Evolutionary conservation across 2,113 vertebrate species (phyloP).

Genomic region (Lutjanus erythropterus): DNA sequence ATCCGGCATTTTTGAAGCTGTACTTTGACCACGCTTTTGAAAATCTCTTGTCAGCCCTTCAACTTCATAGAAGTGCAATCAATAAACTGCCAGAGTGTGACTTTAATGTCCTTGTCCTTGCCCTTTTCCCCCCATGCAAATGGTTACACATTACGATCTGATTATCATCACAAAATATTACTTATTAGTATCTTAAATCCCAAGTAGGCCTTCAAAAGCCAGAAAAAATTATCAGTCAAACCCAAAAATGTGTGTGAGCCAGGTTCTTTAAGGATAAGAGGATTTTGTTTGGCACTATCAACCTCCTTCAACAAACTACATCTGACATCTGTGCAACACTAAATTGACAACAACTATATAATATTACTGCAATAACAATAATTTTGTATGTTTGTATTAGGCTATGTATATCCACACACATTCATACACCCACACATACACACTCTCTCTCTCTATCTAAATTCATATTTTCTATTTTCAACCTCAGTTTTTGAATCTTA

Average conservation of each 20-base stretch:
- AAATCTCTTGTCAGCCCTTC: background rate
- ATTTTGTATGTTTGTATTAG: too few relatives aligned
- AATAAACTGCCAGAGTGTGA: background rate
- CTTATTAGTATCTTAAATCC: background rate
- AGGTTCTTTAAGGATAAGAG: background rate
- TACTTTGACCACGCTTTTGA: background rate
- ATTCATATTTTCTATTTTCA: background rate
- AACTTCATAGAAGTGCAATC: too few relatives aligned
- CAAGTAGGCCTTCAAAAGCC: background rate
- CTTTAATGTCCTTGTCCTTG: background rate
- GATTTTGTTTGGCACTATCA: constrained; percentile 1
- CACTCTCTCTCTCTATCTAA: background rate
- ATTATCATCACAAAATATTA: background rate
- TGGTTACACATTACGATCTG: background rate
- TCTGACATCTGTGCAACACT: background rate
- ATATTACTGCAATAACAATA: too few relatives aligned
- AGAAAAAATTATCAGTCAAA: background rate
- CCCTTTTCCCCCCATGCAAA: background rate
- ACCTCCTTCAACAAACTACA: background rate
- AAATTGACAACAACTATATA: background rate
- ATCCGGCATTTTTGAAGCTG: background rate
- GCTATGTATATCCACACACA: too few relatives aligned
- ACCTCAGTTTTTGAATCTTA: background rate
- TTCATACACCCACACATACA: background rate
- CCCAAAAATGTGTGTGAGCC: background rate